Evolutionary conservation across 2,888 invertebrate genomes (phyloP), one percentile per base, ranked within the genome.

Genomic region (Apamea sordens): DNA sequence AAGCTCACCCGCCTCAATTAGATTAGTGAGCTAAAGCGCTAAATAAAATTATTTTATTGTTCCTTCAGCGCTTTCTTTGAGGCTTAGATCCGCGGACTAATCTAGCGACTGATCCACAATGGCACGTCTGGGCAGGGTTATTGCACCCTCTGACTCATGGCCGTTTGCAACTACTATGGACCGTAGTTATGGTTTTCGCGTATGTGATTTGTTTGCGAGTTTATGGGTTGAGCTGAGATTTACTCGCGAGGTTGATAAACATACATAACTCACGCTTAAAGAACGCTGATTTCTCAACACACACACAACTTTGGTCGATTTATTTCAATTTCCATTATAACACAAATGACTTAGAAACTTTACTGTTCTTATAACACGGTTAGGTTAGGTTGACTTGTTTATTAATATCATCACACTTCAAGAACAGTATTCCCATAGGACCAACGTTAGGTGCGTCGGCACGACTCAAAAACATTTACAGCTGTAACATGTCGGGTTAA

Each of bases 111-210:
- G 87, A 92, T 94, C 92, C 87, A 82, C 81, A 80, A 80, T 75
- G 79, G 90, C 87, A 91, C 86, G 95, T 94, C 94, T 93, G 92
- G 93, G 86, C 83, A 85, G 85, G 94, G 94, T 94, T 93, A 91
- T 92, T 93, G 94, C 92, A 89, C 94, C 88, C 85, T 78, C 86
- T 94, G 94, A 94, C 89, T 94, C 94, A 94, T 89, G 85, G 80
- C 41, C 76, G 81, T 86, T 86, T 78, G 80, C 73, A 85, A 88
- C 87, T 89, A 86, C 83, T 79, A 84, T 36, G 71, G 65, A 61
- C 32, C 77, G 41, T 50, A 15, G 72, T 79, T 84, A 73, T 73
- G 63, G 70, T 77, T 83, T 77, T 83, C 80, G 77, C 79, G 76
- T 85, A 73, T 79, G 82, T 78, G 86, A 89, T 63, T 80, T 83